Evolutionary conservation across 23 tunicate genomes (phyloP), one percentile per base, ranked within the genome.

Genomic region (Diplosoma virens): DNA sequence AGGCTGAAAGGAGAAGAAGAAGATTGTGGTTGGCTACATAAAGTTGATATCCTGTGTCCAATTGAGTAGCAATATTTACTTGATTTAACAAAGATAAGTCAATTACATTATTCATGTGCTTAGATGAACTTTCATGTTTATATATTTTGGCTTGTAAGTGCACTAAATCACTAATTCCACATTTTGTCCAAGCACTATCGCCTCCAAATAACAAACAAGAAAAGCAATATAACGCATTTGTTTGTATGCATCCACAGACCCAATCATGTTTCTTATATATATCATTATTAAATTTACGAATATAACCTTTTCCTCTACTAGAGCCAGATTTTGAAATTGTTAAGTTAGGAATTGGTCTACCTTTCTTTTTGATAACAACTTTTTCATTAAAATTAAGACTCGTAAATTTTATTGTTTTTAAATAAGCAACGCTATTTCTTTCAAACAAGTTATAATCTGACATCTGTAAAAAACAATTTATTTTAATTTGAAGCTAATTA

Each of bases 171-270:
- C 1, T 55, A 29, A 74, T 17, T 24, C 79, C 79, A 28, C 7
- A 45, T 55, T 74, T 74, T 53, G 66, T 55, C 79, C 37, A 74
- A 53, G 79, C 18, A 29, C 5, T 24, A 6, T 53, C 37, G 29
- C 45, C 65, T 33, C 66, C 66, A 53, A 53, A 74, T n/a, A 74
- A 32, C 24, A 53, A n/a, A 30, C 79, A 32, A 3, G 45, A 47
- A 20, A 54, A 74, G 29, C 79, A 74, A 52, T 24, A 74, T 32
- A 74, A 24, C 30, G 46, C 79, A 54, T 74, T 54, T 17, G 24
- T 53, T 1, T 24, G 47, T 30, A 16, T 17, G 32, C 65, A 53
- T 28, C 66, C 65, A 18, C 52, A 20, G 23, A 53, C 29, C 66
- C 79, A 55, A 1, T 21, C 30, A 27, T 61, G 34, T 35, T 29